phyloP scores from a whole-genome alignment of 37 sponge, comb jelly and placozoan genomes.

The Tethya wilhelma region DNA sequence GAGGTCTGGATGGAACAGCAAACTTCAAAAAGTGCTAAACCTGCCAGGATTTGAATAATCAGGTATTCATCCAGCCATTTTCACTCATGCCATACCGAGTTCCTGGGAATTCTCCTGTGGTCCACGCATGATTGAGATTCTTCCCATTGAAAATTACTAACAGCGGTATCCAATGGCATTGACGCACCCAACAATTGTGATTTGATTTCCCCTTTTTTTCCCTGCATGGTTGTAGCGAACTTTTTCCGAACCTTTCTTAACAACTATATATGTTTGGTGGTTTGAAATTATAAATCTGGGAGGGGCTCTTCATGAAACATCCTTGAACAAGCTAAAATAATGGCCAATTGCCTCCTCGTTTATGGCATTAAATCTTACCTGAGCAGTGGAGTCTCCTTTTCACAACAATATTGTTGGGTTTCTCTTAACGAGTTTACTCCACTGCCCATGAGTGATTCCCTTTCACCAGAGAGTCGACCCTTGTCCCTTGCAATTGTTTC shows the following conservation, averaged over 20 bases:
- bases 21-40: conserved; percentile 27
- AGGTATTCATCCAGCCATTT: conserved; percentile 40
- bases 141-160: conserved; percentile 47
- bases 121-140: conserved; percentile 47
- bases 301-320: conserved; percentile 27
- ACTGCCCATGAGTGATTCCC: conserved; percentile 11
- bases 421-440: background rate
- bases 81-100: conserved; percentile 10
- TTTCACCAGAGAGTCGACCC: background rate
- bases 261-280: conserved; percentile 39
- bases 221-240: conserved; percentile 9
- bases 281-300: conserved; percentile 51
- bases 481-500: background rate
- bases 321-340: conserved; percentile 45
- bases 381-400: conserved; percentile 32
- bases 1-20: conserved; percentile 52
- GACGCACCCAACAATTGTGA: conserved; percentile 55
- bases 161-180: conserved; percentile 22
- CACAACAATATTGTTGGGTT: conserved; percentile 15
- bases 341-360: conserved; percentile 21
- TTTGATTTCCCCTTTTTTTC: conserved; percentile 51
- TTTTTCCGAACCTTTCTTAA: conserved; percentile 33
- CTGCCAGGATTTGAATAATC: conserved; percentile 55
- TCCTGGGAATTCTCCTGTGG: conserved; percentile 46
- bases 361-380: conserved; percentile 34